These are phyloP conservation scores for Lacanobia wlatinum DNA, from an alignment of 2,888 invertebrate species.

Conservation along the genomic window DNA sequence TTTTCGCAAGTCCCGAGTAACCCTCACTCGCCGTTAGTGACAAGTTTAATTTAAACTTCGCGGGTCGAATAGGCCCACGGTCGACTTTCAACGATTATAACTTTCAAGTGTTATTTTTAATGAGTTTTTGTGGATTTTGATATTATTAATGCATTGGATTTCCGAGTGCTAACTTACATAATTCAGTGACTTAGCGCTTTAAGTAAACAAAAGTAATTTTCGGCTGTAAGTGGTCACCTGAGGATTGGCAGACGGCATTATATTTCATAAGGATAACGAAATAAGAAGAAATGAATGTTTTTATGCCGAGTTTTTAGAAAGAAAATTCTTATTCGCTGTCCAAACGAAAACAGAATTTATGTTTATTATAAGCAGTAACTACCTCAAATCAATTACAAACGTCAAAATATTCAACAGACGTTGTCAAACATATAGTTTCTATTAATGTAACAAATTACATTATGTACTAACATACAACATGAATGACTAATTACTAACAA, in stretches of 20 bases:
- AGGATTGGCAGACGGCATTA: constrained; percentile 41
- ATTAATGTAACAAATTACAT: constrained; percentile 29
- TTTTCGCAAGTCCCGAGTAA: constrained; percentile 62
- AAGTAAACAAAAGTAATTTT: constrained; percentile 66
- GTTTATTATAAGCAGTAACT: not conserved
- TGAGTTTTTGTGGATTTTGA: constrained; percentile 83
- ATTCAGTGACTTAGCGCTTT: constrained; percentile 61
- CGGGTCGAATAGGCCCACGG: constrained; percentile 78
- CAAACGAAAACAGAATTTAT: not conserved
- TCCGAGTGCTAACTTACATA: constrained; percentile 68
- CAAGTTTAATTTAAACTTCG: constrained; percentile 89
- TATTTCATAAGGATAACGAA: constrained; percentile 47
- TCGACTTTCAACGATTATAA: constrained; percentile 82
- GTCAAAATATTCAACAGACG: constrained; percentile 17
- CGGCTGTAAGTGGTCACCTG: constrained; percentile 53
- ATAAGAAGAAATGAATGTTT: constrained; percentile 31
- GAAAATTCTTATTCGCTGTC: constrained; percentile 18
- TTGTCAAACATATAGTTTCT: constrained; percentile 13
- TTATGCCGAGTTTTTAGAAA: constrained; percentile 23
- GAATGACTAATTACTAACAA: constrained; percentile 52
- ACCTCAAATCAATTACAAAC: constrained; percentile 18
- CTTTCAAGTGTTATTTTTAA: constrained; percentile 88
- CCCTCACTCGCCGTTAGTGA: constrained; percentile 76
- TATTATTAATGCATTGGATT: constrained; percentile 82
- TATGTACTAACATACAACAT: constrained; percentile 27